Conservation (phyloP, 2,888 invertebrate genomes). For the Hyalella azteca region DNA sequence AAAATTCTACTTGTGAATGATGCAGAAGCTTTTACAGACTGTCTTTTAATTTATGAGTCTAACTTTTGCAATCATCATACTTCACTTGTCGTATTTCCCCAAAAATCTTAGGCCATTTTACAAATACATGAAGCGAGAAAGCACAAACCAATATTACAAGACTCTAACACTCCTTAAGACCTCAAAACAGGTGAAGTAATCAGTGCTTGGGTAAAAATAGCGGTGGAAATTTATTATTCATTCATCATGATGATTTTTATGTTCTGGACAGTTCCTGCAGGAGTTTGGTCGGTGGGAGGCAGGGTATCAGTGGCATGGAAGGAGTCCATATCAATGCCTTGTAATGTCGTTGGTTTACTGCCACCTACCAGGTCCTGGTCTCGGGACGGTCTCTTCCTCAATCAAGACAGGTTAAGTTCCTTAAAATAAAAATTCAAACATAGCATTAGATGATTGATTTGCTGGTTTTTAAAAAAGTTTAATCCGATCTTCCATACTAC, state of each 20-base stretch:
- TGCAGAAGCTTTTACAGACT: too few species aligned
- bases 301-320: constrained; percentile 36
- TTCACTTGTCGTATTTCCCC: neutral
- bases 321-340: constrained; percentile 21
- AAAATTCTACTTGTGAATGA: too few species aligned
- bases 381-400: neutral
- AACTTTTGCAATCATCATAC: too few species aligned
- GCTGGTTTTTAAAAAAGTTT: too few species aligned
- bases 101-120: neutral
- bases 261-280: constrained; percentile 5
- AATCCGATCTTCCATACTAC: neutral
- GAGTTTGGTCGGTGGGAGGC: constrained; percentile 42
- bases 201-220: too few species aligned
- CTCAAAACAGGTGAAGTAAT: too few species aligned
- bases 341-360: constrained; percentile 31
- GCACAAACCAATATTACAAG: neutral
- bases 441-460: neutral
- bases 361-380: constrained; percentile 12
- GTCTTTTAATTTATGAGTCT: too few species aligned
- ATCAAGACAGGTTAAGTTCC: neutral
- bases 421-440: neutral
- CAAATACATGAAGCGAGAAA: neutral
- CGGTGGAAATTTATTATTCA: neutral
- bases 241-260: neutral
- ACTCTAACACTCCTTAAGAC: too few species aligned